Conservation (phyloP, 2,888 invertebrate genomes). For the Stegana nigrithorax region DNA sequence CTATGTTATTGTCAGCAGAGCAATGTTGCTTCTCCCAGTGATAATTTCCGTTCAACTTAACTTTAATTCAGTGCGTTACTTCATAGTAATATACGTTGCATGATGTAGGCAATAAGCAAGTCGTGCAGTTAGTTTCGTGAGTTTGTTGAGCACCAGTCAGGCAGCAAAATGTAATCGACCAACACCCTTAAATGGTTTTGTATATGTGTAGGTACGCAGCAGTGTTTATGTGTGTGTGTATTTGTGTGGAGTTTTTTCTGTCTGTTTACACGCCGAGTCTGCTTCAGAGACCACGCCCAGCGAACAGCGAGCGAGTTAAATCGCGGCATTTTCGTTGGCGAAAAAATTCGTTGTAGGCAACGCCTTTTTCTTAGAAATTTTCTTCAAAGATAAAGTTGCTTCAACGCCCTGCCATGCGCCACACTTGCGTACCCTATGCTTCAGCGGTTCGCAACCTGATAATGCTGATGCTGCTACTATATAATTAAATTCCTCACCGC, state of each 20-base stretch:
- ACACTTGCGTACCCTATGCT: too few relatives aligned
- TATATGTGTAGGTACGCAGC: not conserved
- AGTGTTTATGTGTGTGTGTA: slow-evolving; percentile 13
- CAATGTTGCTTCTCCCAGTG: too few relatives aligned
- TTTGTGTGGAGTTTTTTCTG: slow-evolving; percentile 9
- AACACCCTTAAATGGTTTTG: slow-evolving; percentile 13
- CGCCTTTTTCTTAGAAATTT: slow-evolving; percentile 50
- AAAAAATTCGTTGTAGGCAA: slow-evolving; percentile 41
- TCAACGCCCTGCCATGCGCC: not conserved
- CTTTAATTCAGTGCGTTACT: too few relatives aligned
- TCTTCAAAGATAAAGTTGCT: not conserved
- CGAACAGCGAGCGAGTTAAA: slow-evolving; percentile 31
- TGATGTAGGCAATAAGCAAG: not conserved
- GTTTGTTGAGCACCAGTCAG: not conserved
- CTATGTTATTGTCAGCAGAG: too few relatives aligned
- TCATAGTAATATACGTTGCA: too few relatives aligned
- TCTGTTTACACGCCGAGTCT: slow-evolving; percentile 30
- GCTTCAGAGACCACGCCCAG: slow-evolving; percentile 47
- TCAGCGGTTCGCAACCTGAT: too few relatives aligned
- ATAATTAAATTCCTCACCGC: too few relatives aligned
- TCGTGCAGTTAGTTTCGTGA: not conserved
- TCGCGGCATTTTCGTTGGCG: slow-evolving; percentile 42
- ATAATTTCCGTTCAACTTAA: too few relatives aligned
- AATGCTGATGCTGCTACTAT: too few relatives aligned
- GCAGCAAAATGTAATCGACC: not conserved